phyloP scores from a whole-genome alignment of 2,888 invertebrate genomes.

The Baronia brevicornis region DNA sequence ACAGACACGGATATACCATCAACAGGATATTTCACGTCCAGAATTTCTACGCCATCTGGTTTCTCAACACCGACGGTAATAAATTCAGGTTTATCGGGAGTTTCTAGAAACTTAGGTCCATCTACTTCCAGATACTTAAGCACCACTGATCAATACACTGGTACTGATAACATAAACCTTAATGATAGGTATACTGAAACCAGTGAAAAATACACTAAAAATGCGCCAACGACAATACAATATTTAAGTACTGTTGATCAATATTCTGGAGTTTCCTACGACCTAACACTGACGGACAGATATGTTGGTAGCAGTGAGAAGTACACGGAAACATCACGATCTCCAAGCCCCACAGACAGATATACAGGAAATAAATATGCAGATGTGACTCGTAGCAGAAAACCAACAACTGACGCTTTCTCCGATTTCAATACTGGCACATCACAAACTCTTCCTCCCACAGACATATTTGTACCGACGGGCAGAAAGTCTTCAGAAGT shows the following conservation, averaged over 20 bases:
- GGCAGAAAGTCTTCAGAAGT: constrained; percentile 7
- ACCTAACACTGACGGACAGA: constrained; percentile 16
- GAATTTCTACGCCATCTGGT: constrained; percentile 17
- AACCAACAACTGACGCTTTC: constrained; percentile 8
- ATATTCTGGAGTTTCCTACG: constrained; percentile 7
- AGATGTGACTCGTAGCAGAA: constrained; percentile 6
- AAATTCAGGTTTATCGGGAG: constrained; percentile 18
- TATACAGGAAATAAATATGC: no score
- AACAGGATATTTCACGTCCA: constrained; percentile 20
- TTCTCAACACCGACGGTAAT: constrained; percentile 18
- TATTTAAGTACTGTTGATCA: constrained; percentile 9
- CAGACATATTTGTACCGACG: constrained; percentile 1
- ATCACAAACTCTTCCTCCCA: constrained; percentile 4
- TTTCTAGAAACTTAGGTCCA: constrained; percentile 20
- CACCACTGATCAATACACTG: constrained; percentile 10
- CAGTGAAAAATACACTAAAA: constrained; percentile 9
- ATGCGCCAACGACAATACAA: constrained; percentile 7
- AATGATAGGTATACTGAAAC: constrained; percentile 12
- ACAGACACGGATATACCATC: constrained; percentile 17
- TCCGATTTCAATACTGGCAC: constrained; percentile 7
- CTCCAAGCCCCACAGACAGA: constrained; percentile 7
- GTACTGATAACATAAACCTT: constrained; percentile 8
- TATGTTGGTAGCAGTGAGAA: constrained; percentile 18
- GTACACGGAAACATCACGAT: no score
- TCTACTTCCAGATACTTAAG: constrained; percentile 17